Conservation (phyloP, 2,888 invertebrate species). For the Dolichopus griseipennis region DNA sequence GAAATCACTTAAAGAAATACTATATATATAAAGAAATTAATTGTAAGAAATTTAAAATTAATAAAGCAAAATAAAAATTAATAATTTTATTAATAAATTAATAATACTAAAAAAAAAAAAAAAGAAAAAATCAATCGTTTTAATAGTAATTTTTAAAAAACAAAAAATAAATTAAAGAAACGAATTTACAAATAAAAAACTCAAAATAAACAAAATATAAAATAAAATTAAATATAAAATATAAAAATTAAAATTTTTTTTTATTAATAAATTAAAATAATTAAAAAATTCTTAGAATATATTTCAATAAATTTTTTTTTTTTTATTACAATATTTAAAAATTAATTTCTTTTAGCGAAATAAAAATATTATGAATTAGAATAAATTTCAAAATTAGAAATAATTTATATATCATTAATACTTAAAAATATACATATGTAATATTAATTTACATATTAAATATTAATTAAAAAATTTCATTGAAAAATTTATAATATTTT, state of each 20-base stretch:
- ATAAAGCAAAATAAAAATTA: background rate
- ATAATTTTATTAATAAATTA: background rate
- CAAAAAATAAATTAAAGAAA: background rate
- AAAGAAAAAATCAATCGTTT: background rate
- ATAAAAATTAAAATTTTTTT: background rate
- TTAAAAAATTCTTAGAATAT: background rate
- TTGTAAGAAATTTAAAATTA: background rate
- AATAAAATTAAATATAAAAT: background rate
- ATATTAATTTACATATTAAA: no score
- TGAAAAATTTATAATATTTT: no score
- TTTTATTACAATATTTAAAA: no score
- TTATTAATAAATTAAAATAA: no score
- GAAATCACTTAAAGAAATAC: background rate
- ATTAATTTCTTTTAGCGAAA: no score
- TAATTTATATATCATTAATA: no score
- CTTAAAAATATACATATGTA: no score
- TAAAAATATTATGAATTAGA: no score
- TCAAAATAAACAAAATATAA: background rate
- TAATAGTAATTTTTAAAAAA: background rate
- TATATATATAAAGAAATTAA: background rate
- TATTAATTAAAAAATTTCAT: no score
- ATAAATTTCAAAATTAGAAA: no score
- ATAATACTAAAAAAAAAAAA: background rate
- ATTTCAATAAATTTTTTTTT: background rate
- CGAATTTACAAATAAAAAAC: background rate